These are phyloP conservation scores for Silurus asotus DNA, from an alignment of 2,113 vertebrate genomes.

Conservation along the genomic window DNA sequence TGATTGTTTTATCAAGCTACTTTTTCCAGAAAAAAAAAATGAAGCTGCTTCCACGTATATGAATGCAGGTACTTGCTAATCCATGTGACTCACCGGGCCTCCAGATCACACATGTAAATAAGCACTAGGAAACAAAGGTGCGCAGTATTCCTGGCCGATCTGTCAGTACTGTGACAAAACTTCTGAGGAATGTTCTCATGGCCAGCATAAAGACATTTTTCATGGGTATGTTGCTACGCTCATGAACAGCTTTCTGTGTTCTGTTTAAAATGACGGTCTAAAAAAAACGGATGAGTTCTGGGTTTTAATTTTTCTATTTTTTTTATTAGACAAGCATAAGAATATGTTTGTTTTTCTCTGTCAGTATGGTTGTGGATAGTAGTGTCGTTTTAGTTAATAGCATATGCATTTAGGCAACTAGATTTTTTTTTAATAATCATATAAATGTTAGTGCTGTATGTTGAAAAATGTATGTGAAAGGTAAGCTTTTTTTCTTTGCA, in stretches of 20 bases:
- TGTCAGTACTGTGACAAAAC: conserved; percentile 22
- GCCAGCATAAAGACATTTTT: neutral
- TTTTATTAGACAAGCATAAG: neutral
- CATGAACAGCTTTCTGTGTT: neutral
- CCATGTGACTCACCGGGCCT: neutral
- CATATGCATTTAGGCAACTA: neutral
- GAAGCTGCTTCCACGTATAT: neutral
- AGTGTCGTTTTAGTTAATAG: neutral
- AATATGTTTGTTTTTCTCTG: neutral
- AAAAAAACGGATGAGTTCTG: neutral
- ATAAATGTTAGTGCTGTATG: neutral
- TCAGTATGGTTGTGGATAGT: neutral
- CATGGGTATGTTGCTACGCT: neutral
- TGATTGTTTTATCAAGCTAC: neutral
- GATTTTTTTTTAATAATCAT: neutral
- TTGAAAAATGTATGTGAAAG: neutral
- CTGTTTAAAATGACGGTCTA: neutral
- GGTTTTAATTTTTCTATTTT: neutral
- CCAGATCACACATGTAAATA: neutral
- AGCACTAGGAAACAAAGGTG: conserved; percentile 1
- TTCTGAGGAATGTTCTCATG: conserved; percentile 18
- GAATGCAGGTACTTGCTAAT: neutral
- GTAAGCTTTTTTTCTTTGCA: neutral
- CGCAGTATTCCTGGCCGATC: neutral
- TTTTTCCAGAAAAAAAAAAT: neutral